These are phyloP conservation scores for Tromatobia lineatoria DNA, from an alignment of 2,888 invertebrate genomes.

Conservation along the genomic window DNA sequence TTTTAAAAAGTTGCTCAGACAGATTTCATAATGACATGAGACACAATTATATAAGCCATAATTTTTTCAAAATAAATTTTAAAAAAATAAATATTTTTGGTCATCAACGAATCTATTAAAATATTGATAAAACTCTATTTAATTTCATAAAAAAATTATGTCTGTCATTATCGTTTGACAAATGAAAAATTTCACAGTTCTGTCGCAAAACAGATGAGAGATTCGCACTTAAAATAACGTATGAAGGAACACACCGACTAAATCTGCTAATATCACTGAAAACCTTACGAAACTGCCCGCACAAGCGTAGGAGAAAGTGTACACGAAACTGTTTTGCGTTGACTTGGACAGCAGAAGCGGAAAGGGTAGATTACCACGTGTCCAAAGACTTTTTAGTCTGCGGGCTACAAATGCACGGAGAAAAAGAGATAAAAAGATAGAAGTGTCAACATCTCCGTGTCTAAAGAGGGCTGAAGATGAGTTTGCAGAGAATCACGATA, in stretches of 20 bases:
- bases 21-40: no score
- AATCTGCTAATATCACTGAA: slow-evolving; percentile 25
- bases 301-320: slow-evolving; percentile 49
- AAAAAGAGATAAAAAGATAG: not conserved
- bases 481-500: slow-evolving; percentile 11
- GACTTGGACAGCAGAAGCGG: slow-evolving; percentile 30
- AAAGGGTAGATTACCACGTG: slow-evolving; percentile 46
- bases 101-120: no score
- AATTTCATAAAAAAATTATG: not conserved
- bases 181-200: not conserved
- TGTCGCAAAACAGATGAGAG: not conserved
- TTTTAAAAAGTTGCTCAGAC: no score
- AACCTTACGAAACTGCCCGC: slow-evolving; percentile 54
- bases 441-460: slow-evolving; percentile 12
- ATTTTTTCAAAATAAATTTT: no score
- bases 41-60: no score
- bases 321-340: slow-evolving; percentile 30
- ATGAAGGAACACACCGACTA: slow-evolving; percentile 31
- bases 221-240: not conserved
- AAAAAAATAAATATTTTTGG: no score
- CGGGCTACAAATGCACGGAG: not conserved
- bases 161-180: not conserved
- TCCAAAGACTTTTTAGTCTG: slow-evolving; percentile 20
- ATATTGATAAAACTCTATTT: no score
- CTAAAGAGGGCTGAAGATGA: not conserved